Evolutionary conservation across 2,113 vertebrate species (phyloP), one percentile per base, ranked within the genome.

Genomic region (Hippopotamus amphibius): DNA sequence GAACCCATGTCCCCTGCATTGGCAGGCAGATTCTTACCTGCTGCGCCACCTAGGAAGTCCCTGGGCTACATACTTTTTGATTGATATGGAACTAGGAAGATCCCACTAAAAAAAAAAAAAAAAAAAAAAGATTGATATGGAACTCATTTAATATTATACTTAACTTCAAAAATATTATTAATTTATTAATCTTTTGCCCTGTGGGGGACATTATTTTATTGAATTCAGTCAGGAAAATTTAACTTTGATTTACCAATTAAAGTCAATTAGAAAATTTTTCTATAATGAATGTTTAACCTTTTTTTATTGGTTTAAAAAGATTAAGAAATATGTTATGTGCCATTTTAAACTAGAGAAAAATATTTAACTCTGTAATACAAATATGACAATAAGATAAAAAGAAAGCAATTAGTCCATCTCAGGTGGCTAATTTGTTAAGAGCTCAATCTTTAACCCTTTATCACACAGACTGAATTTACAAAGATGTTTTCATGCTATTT

Each of bases 141-240:
- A 68, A 4, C 8, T 92, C 82, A 96, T n/a, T 11, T 85, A 83
- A 83, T 93, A 68, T 84, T 93, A 81, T 89, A 90, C 41, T 86
- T 80, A 74, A 92, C 84, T 89, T 95, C 10, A 76, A 92, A 93
- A 95, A 48, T 21, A 43, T 33, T 71, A 61, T 88, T 48, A 28
- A 69, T 55, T 95, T 90, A 96, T 74, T 33, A 83, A 87, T 24
- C 74, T 86, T 93, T 53, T 76, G 53, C 43, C 4, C 24, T 43
- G 87, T 68, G 84, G 10, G 33, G 55, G 69, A 74, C n/a, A 28
- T 0, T 0, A 41, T 11, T 2, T 76, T 76, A 9, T 84, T 37
- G 30, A 26, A 93, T 71, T 86, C 48, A 57, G 19, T 95, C 13
- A 41, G 26, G 9, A 55, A 69, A 65, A 33, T 37, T 37, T 86